Conservation (phyloP, 2,888 invertebrate genomes). For the Chrysolina haemoptera region DNA sequence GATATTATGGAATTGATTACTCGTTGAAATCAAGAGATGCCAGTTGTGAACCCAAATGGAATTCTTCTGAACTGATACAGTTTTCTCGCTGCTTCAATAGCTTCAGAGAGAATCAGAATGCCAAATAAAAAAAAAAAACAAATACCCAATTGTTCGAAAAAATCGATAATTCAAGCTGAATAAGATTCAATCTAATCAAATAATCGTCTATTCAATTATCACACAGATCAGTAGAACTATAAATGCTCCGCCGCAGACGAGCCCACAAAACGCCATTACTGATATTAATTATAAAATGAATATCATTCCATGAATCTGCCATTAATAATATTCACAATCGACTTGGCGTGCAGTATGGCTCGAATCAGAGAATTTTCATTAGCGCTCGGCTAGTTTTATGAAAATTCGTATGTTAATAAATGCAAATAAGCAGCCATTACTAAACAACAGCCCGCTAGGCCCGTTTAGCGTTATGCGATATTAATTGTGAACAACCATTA, state of each 20-base stretch:
- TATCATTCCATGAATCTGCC: slow-evolving; percentile 11
- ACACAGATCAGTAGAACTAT: no score
- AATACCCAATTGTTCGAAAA: no score
- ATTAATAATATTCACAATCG: slow-evolving; percentile 19
- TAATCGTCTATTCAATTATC: no score
- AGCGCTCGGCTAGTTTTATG: slow-evolving; percentile 50
- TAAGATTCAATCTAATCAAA: no score
- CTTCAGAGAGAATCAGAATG: no score
- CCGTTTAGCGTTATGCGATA: slow-evolving; percentile 68
- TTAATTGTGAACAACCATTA: slow-evolving; percentile 70
- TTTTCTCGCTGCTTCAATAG: no score
- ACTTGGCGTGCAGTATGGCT: slow-evolving; percentile 31
- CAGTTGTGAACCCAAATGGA: no score
- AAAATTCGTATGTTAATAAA: slow-evolving; percentile 65
- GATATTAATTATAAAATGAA: slow-evolving; percentile 1
- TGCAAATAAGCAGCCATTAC: slow-evolving; percentile 64
- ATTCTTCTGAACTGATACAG: no score
- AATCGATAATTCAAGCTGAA: no score
- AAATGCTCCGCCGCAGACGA: background rate
- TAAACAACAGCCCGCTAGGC: slow-evolving; percentile 59
- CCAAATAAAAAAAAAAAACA: no score
- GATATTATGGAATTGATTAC: no score
- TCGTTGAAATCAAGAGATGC: no score
- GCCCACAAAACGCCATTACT: slow-evolving; percentile 7
- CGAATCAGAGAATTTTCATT: slow-evolving; percentile 47